Conservation (phyloP, 2,113 vertebrate genomes). For the Uria aalge region DNA sequence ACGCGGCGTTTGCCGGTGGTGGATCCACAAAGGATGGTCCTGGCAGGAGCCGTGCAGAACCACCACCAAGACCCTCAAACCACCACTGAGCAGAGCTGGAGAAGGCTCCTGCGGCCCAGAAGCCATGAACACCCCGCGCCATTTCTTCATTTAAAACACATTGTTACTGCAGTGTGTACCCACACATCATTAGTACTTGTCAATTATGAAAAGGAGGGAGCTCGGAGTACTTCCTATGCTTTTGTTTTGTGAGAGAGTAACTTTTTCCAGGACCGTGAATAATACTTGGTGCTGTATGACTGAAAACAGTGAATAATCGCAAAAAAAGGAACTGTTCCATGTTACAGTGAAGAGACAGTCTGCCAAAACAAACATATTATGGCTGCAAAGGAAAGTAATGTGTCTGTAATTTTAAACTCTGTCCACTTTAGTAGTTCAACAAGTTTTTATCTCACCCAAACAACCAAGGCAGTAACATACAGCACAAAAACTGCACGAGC, state of each 20-base stretch:
- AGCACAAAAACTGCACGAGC: not conserved
- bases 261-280: conserved; percentile 60
- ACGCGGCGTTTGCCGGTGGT: rapidly evolving
- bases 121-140: rapidly evolving
- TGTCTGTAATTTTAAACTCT: conserved; percentile 64
- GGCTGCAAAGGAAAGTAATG: conserved; percentile 59
- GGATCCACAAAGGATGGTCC: not conserved
- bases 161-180: not conserved
- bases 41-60: not conserved
- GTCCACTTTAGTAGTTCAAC: conserved; percentile 54
- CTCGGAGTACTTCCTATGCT: not conserved
- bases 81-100: rapidly evolving
- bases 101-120: not conserved
- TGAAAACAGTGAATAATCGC: conserved; percentile 50
- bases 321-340: conserved; percentile 46
- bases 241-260: conserved; percentile 33
- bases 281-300: conserved; percentile 31
- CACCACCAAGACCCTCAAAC: too few relatives aligned
- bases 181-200: not conserved
- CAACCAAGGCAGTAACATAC: not conserved
- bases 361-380: conserved; percentile 64
- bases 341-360: not conserved
- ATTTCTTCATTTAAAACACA: not conserved
- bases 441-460: conserved; percentile 49
- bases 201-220: not conserved